Evolutionary conservation across 2,888 invertebrate genomes (phyloP).

Genomic region (Cryptus viduatorius): DNA sequence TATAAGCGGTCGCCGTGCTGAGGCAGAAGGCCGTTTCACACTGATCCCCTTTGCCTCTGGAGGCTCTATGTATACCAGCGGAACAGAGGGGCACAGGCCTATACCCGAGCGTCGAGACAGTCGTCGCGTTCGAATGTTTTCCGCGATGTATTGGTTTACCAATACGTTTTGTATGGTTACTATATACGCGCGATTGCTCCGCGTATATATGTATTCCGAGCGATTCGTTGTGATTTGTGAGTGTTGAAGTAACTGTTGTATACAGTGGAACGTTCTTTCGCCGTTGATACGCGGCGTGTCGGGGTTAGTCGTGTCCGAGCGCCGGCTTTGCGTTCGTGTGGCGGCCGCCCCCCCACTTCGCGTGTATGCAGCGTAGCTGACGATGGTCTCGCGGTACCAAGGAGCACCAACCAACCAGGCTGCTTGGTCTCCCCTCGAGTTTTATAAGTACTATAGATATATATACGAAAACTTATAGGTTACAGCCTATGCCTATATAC

Average conservation of each 20-base stretch:
- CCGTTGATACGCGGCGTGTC: neutral
- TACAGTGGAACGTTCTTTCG: neutral
- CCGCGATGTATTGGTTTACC: slow-evolving; percentile 23
- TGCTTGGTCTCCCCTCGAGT: slow-evolving; percentile 30
- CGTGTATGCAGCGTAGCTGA: slow-evolving; percentile 8
- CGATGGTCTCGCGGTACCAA: slow-evolving; percentile 50
- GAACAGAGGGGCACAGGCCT: slow-evolving; percentile 25
- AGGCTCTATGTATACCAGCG: slow-evolving; percentile 79
- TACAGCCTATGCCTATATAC: neutral
- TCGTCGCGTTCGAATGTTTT: slow-evolving; percentile 20
- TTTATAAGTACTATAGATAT: neutral
- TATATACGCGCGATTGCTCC: neutral
- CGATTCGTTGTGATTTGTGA: neutral
- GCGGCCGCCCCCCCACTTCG: slow-evolving; percentile 9
- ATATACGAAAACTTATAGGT: neutral
- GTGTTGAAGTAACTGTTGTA: slow-evolving; percentile 1
- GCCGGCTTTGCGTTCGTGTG: neutral
- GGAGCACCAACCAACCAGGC: slow-evolving; percentile 46
- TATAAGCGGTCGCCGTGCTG: slow-evolving; percentile 64
- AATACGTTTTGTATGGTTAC: slow-evolving; percentile 19
- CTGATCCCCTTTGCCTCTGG: slow-evolving; percentile 80
- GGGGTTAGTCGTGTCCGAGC: neutral
- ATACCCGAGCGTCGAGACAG: slow-evolving; percentile 45
- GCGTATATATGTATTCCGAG: neutral
- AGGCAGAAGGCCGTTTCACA: slow-evolving; percentile 83